Base-by-base conservation (phyloP, 37 sponge, comb jelly and placozoan genomes). In the Hormiphora californensis region DNA sequence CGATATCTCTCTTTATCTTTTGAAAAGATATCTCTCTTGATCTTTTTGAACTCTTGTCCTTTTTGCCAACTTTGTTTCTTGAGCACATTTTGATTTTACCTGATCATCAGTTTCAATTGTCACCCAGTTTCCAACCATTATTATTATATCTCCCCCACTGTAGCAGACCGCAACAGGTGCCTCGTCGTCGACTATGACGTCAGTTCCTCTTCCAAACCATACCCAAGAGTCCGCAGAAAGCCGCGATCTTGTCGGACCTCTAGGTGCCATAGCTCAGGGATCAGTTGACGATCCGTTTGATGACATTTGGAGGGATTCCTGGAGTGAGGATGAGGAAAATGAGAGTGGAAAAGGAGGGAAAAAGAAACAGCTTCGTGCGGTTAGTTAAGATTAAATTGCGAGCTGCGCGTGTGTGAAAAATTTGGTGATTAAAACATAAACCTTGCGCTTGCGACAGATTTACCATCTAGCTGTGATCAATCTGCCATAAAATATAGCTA, bases 261-360 rank as follows among this genome's bases (percentile, higher is more conserved):
- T n/a, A n/a, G n/a, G n/a, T 59, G 62, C 7, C 11, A 5, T 8
- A 65, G 37, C 33, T 33, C 31, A 28, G 35, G 5, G 19, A 27
- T 1, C 5, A 33, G 34, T n/a, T n/a, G 8, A 28, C 1, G 67
- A 65, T 65, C 37, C 35, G 67, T n/a, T n/a, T n/a, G 67, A 65
- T 32, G 67, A 65, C 35, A 65, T 65, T 31, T 65, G 67, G 67
- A 27, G 67, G 67, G 67, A 65, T 19, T 36, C 38, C 37, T 65
- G 67, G 67, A 33, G 37, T 17, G 67, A 65, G 31, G 67, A 65
- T 5, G 67, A 65, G 67, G 67, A 65, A 11, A 17, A 33, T 5
- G 67, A 38, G 3, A 27, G 38, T 19, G 9, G 35, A 30, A 57
- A 57, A 57, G n/a, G n/a, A n/a, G n/a, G n/a, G n/a, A 23, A 57